Base-by-base conservation (phyloP, 2,797 vertebrate genomes). In the Schizopygopsis pylzovi region DNA sequence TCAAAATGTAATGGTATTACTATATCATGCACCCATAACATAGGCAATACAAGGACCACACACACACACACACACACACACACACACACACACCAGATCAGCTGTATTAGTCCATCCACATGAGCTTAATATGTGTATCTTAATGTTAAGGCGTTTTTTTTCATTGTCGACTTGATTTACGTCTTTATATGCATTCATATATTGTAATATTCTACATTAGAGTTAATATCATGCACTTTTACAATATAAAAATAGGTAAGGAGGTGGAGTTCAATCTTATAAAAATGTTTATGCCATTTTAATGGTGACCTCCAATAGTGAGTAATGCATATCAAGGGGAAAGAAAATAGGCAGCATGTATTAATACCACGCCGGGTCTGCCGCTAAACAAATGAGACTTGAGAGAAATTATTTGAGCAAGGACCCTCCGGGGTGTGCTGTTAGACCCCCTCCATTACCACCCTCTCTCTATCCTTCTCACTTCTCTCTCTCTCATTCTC, bases 361-460 rank as follows among this genome's bases (percentile, higher is more conserved):
- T 89, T 85, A 89, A 85, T 84, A 85, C 86, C 85, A 80, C 11
- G 25, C 67, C 56, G 25, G 20, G 11, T 49, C 81, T 83, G 81
- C 71, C 37, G 80, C 76, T 81, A 79, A 85, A 88, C 85, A 85
- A 88, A 89, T 88, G 61, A 87, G 73, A 83, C 72, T 81, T 79
- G 86, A 89, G 85, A 86, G 28, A 45, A 83, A 89, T 83, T 79
- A 67, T 85, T 88, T 87, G 76, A 83, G 73, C 67, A 72, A 79
- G 56, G 82, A 87, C 71, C 84, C 86, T 73, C 52, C 20, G 25
- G 89, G 73, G 84, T 89, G 56, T 28, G 49, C 39, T 65, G 79
- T 76, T 61, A 79, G 81, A 79, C 65, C 73, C 25, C 52, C 54
- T 28, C 41, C 70, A 72, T 67, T 49, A 67, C 45, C 12, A 10